Evolutionary conservation across 2,888 invertebrate genomes (phyloP), one percentile per base, ranked within the genome.

Genomic region (Napeogenes sylphis): DNA sequence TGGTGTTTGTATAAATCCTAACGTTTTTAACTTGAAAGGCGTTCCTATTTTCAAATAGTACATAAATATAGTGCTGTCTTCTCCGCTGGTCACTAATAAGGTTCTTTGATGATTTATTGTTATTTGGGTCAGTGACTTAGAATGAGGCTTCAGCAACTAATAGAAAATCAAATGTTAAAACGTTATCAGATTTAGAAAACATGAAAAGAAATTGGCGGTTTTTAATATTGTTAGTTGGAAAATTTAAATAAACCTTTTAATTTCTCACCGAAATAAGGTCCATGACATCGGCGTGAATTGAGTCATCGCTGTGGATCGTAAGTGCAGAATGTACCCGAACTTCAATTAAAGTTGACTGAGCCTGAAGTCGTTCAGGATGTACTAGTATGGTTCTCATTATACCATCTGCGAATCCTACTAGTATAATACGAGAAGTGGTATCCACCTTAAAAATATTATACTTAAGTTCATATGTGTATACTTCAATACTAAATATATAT

Each of bases 341-440:
- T 59, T 89, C 83, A 0, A 87, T 59, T 70, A 84, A 70, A 0
- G 64, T 66, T 1, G 68, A 64, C 35, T 75, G 78, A 2, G 68
- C 64, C 46, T 76, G 68, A 6, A 90, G 66, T 2, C 82, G 73
- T 8, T 87, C 84, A 0, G 89, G 86, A 61, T 89, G 82, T 3
- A 89, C 59, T 3, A 84, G 63, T n/a, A 90, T 66, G 0, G 81
- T 89, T 51, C 96, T 91, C 73, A 96, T 81, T 45, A 94, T 91
- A 10, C 96, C 96, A 76, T 95, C 95, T 30, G 85, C 88, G 70
- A 95, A 96, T 2, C 93, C 95, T 3, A 94, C 89, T 8, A 95
- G 79, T 42, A 96, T 73, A 46, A 94, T 92, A 35, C 92, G 91
- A 13, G 95, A 95, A 0, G 92, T 91, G 32, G 76, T 74, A 69